Percentiles rank a stretch among this genome's conserved stretches.
These are phyloP conservation scores for Eucidaris tribuloides DNA, from an alignment of 35 echinoderm and acorn worm species.

Conservation along the genomic window DNA sequence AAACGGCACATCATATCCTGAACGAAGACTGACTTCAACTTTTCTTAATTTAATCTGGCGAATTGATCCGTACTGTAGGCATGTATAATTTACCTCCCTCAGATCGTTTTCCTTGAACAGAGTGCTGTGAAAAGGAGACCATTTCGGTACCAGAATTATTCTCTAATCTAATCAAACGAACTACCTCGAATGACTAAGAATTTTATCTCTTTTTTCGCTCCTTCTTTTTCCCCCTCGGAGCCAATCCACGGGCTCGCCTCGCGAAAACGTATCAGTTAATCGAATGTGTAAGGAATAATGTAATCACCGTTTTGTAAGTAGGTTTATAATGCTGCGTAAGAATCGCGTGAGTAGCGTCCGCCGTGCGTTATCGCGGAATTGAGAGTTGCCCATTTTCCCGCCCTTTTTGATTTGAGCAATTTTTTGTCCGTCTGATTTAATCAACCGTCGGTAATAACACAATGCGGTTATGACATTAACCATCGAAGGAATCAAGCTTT, in stretches of 20 bases:
- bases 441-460: conserved; percentile 15
- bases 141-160: conserved; percentile 26
- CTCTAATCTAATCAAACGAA: conserved; percentile 29
- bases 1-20: not conserved
- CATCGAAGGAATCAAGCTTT: not conserved
- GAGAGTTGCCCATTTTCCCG: conserved; percentile 34
- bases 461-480: conserved; percentile 34
- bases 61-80: conserved; percentile 20
- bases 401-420: conserved; percentile 16
- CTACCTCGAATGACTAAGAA: conserved; percentile 4
- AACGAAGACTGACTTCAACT: not conserved
- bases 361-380: not conserved
- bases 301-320: conserved; percentile 28
- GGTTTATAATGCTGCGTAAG: conserved; percentile 16
- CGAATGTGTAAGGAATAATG: conserved; percentile 18
- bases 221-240: not conserved
- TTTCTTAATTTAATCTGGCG: conserved; percentile 10
- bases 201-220: not conserved
- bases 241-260: not conserved
- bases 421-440: conserved; percentile 20
- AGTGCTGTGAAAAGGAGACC: conserved; percentile 27
- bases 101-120: conserved; percentile 16
- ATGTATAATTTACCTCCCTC: conserved; percentile 36
- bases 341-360: not conserved
- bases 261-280: not conserved